These are phyloP conservation scores for Ceratoteleas bidentatus DNA, from an alignment of 1,140 invertebrate species.

Conservation along the genomic window DNA sequence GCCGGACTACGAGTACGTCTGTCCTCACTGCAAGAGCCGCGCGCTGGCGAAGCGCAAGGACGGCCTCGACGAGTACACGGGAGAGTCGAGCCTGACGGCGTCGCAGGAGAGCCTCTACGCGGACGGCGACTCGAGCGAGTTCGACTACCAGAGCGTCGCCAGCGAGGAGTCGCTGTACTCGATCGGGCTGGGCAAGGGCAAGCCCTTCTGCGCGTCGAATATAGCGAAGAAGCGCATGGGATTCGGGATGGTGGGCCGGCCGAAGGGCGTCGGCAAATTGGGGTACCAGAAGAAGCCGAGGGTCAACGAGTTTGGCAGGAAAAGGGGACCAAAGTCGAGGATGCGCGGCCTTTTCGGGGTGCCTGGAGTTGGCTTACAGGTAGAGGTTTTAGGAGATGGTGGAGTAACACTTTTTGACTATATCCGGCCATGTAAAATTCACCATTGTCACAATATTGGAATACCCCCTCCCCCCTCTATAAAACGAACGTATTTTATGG, in stretches of 20 bases:
- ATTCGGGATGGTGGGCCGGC: slow-evolving; percentile 83
- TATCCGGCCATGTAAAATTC: too few species aligned
- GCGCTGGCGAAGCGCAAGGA: slow-evolving; percentile 84
- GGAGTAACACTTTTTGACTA: too few species aligned
- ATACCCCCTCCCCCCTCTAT: too few species aligned
- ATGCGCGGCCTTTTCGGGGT: slow-evolving; percentile 92
- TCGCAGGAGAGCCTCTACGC: slow-evolving; percentile 87
- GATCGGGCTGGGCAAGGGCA: slow-evolving; percentile 89
- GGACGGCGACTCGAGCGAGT: slow-evolving; percentile 85
- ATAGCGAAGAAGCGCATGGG: slow-evolving; percentile 90
- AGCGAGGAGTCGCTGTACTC: slow-evolving; percentile 79
- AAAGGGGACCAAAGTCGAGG: slow-evolving; percentile 91
- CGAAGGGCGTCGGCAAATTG: slow-evolving; percentile 85
- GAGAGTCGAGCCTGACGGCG: slow-evolving; percentile 84
- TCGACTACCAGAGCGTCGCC: slow-evolving; percentile 83
- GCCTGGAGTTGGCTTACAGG: slow-evolving; percentile 88
- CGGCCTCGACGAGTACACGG: slow-evolving; percentile 84
- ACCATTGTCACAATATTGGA: too few species aligned
- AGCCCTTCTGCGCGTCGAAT: slow-evolving; percentile 88
- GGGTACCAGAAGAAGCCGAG: slow-evolving; percentile 87
- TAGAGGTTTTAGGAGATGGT: too few species aligned
- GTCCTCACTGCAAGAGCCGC: slow-evolving; percentile 90
- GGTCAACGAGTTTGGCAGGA: slow-evolving; percentile 88
- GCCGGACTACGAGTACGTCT: slow-evolving; percentile 93
- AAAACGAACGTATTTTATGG: too few species aligned